Evolutionary conservation across 2,797 vertebrate species (phyloP).

Genomic region (Sciurus vulgaris): DNA sequence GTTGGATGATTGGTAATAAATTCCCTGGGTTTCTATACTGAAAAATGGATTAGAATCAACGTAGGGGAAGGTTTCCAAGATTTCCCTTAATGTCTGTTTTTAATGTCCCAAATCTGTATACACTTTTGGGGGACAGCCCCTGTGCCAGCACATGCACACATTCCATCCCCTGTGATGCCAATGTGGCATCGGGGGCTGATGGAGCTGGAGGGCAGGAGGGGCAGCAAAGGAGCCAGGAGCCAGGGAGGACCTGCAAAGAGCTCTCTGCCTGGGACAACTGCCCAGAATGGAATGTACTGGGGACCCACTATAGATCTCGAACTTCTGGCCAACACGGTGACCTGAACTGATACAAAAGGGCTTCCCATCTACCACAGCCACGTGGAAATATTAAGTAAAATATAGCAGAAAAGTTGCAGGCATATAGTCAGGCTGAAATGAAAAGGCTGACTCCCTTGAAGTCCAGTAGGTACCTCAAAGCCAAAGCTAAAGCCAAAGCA

Average conservation of each 20-base stretch:
- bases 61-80: conserved; percentile 37
- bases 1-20: neutral
- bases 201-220: neutral
- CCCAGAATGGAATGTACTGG: neutral
- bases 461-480: neutral
- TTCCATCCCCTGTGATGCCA: neutral
- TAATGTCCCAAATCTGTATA: neutral
- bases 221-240: neutral
- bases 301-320: neutral
- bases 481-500: neutral
- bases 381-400: neutral
- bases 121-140: neutral
- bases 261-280: neutral
- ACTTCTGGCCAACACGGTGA: neutral
- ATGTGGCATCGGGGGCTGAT: neutral
- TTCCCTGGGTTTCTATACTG: neutral
- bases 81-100: neutral
- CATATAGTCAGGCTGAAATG: neutral
- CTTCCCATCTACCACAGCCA: neutral
- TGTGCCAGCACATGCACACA: neutral
- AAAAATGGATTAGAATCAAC: neutral
- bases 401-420: neutral
- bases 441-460: conserved; percentile 19
- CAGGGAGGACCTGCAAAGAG: neutral
- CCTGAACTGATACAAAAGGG: neutral